Conservation (phyloP, 37 sponge, comb jelly and placozoan species). For the Ephydatia muelleri region DNA sequence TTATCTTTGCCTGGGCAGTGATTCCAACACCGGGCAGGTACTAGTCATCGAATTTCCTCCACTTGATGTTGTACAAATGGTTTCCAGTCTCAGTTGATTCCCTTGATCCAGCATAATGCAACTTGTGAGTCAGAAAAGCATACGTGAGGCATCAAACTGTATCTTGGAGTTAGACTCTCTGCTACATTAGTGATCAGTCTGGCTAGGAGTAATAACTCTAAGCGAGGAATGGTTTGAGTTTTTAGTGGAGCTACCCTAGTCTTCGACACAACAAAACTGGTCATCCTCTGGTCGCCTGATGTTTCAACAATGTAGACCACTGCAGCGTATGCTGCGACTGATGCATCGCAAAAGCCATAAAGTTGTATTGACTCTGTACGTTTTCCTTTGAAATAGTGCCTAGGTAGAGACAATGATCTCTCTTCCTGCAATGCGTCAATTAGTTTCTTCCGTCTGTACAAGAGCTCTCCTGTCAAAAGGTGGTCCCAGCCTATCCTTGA, state of each 20-base stretch:
- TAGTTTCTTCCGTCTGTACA: conserved; percentile 7
- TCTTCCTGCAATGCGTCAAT: no score
- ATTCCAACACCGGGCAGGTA: conserved; percentile 1
- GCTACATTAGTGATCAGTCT: conserved; percentile 16
- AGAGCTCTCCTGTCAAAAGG: conserved; percentile 15
- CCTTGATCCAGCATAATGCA: conserved; percentile 29
- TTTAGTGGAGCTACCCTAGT: conserved; percentile 27
- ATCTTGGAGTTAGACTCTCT: no score
- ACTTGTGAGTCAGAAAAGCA: conserved; percentile 49
- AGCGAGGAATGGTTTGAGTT: conserved; percentile 19
- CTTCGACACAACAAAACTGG: conserved; percentile 11
- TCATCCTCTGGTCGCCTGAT: background rate
- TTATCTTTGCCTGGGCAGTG: conserved; percentile 24
- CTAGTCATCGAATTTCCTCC: conserved; percentile 14
- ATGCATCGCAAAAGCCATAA: conserved; percentile 31
- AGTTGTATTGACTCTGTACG: background rate
- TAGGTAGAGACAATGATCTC: no score
- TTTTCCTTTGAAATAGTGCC: background rate
- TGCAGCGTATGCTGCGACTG: conserved; percentile 21
- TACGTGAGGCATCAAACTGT: no score
- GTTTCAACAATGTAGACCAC: conserved; percentile 14
- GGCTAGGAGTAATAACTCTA: conserved; percentile 18
- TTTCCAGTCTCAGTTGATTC: conserved; percentile 21
- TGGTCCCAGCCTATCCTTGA: conserved; percentile 26
- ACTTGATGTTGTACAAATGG: conserved; percentile 31